Evolutionary conservation across 1,140 invertebrate species (phyloP), one percentile per base, ranked within the genome.

Genomic region (Chlorops oryzae): DNA sequence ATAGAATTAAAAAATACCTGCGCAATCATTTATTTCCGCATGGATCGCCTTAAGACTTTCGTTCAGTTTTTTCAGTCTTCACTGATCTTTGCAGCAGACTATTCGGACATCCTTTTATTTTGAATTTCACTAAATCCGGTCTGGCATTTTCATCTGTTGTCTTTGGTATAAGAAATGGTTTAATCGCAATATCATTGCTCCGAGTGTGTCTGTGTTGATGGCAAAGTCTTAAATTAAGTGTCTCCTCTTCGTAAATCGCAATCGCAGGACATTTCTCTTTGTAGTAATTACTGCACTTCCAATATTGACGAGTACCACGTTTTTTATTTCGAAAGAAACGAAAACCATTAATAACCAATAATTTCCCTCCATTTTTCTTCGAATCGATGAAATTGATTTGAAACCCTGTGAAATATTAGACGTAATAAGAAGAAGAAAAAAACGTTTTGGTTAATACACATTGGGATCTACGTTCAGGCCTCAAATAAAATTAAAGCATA

Each of bases 281-380:
- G 25, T 72, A 72, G 52, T 72, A 72, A 44, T 72, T 65, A 9
- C 70, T 65, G 37, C 70, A 72, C 43, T 72, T 72, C 70, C 70
- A 72, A 44, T 72, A 72, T 44, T 72, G 70, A 38, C 65, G 49
- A 3, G 63, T 58, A 0, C 66, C 69, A 10, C 70, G 65, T 18
- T 72, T 70, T 53, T 70, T 68, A 47, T 72, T 72, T 5, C 70
- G 56, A 35, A 72, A 72, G 46, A 70, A 72, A 2, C 66, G 61
- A 27, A 69, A 70, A 5, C 69, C 69, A 62, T 72, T 72, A n/a
- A 72, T 64, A 2, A 72, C 69, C 39, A 72, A 54, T 22, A 72
- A 32, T 50, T 72, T 70, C 37, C 70, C 69, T 22, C 69, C 67
- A 23, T 70, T 72, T 42, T 72, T 70, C 32, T 72, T 72, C 0